Evolutionary conservation across 2,113 vertebrate species (phyloP).

Genomic region (Morone saxatilis): DNA sequence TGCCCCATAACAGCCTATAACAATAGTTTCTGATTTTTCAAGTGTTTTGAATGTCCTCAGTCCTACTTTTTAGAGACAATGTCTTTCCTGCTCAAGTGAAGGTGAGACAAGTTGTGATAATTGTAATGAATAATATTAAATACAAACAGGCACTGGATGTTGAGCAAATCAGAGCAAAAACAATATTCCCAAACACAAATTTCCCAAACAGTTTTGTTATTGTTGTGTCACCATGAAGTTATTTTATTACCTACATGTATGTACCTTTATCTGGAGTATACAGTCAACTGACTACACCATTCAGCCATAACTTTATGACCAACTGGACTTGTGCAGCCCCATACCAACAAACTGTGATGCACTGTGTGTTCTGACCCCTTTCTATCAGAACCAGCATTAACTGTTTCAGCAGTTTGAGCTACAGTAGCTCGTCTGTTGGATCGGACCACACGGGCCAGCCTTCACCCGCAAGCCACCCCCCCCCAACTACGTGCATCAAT

Average conservation of each 20-base stretch:
- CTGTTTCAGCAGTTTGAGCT: too few species aligned
- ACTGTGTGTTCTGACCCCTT: too few species aligned
- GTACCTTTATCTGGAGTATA: background rate
- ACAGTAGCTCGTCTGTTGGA: too few species aligned
- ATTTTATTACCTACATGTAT: background rate
- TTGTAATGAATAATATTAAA: background rate
- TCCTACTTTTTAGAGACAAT: background rate
- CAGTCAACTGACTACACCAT: background rate
- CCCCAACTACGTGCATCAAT: too few species aligned
- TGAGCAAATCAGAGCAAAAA: background rate
- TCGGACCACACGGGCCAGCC: too few species aligned
- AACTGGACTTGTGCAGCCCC: too few species aligned
- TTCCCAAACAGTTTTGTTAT: background rate
- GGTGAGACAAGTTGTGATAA: background rate
- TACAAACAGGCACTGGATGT: background rate
- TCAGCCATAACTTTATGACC: too few species aligned
- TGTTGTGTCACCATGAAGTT: background rate
- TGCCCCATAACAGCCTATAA: background rate
- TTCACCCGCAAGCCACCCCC: too few species aligned
- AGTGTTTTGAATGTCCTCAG: background rate
- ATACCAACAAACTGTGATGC: too few species aligned
- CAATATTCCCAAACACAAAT: too few species aligned
- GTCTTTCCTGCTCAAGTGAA: background rate
- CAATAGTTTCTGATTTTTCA: conserved; percentile 25
- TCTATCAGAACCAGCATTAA: too few species aligned